A percentile compares a stretch with the other conserved stretches of the same genome.
phyloP scores from a whole-genome alignment of 2,113 vertebrate genomes.

The Scalopus aquaticus region DNA sequence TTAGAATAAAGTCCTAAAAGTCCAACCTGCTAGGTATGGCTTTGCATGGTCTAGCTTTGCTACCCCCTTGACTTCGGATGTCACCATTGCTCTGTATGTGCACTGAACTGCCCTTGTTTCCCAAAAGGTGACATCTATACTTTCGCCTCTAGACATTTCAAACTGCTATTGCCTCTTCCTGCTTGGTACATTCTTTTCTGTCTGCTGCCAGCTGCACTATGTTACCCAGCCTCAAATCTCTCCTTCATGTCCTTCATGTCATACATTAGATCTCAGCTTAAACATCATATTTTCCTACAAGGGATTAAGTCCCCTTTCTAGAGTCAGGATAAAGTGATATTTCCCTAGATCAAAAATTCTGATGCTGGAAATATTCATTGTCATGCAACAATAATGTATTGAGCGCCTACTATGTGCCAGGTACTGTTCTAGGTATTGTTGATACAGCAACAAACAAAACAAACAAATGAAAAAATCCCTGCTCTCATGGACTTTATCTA shows the following conservation, averaged over 20 bases:
- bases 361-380: not conserved
- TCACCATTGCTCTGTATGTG: not conserved
- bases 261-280: not conserved
- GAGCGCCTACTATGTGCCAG: not conserved
- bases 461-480: not conserved
- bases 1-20: not conserved
- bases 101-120: not conserved
- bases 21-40: not conserved
- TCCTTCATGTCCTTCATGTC: constrained; percentile 29
- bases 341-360: not conserved
- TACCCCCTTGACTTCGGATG: not conserved
- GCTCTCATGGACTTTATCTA: constrained; percentile 2
- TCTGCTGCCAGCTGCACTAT: not conserved
- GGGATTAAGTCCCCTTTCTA: constrained; percentile 3
- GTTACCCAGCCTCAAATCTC: not conserved
- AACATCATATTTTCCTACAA: constrained; percentile 11
- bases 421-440: not conserved
- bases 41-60: not conserved
- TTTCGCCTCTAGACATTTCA: constrained; percentile 28
- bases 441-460: not conserved
- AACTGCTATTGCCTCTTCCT: not conserved
- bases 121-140: not conserved
- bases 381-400: constrained; percentile 5
- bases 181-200: not conserved
- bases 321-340: not conserved